Conservation (phyloP, 2,113 vertebrate species). For the Edolisoma coerulescens region DNA sequence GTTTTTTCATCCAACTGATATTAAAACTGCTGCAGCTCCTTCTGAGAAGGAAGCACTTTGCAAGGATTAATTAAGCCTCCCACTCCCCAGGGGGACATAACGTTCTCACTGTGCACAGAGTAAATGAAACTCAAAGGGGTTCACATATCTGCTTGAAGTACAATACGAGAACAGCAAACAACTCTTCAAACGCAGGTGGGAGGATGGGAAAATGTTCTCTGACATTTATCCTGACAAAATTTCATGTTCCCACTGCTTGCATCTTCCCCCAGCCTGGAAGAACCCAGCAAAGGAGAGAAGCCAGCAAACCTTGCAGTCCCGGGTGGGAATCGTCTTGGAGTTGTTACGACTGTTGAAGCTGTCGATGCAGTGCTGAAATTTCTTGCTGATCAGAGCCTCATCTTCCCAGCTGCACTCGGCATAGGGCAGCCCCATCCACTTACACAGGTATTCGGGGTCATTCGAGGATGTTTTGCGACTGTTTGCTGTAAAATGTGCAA, state of each 20-base stretch:
- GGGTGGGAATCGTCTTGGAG: conserved; percentile 89
- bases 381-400: conserved; percentile 88
- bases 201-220: not conserved
- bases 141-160: not conserved
- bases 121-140: not conserved
- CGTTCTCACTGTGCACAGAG: not conserved
- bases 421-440: conserved; percentile 98
- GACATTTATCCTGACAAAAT: not conserved
- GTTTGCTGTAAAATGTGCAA: conserved; percentile 75
- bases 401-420: conserved; percentile 98
- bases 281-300: not conserved
- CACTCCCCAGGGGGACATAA: not conserved
- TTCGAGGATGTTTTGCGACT: conserved; percentile 86
- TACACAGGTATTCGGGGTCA: conserved; percentile 94
- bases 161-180: not conserved
- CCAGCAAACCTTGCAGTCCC: conserved; percentile 90
- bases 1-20: not conserved
- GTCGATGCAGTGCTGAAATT: conserved; percentile 89
- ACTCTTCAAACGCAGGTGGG: not conserved
- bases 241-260: not conserved
- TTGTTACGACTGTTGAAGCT: conserved; percentile 87
- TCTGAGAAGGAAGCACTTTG: not conserved
- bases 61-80: conserved; percentile 18
- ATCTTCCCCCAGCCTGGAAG: not conserved
- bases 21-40: not conserved